These are phyloP conservation scores for Erinaceus europaeus DNA, from an alignment of 2,113 vertebrate genomes.

Conservation along the genomic window DNA sequence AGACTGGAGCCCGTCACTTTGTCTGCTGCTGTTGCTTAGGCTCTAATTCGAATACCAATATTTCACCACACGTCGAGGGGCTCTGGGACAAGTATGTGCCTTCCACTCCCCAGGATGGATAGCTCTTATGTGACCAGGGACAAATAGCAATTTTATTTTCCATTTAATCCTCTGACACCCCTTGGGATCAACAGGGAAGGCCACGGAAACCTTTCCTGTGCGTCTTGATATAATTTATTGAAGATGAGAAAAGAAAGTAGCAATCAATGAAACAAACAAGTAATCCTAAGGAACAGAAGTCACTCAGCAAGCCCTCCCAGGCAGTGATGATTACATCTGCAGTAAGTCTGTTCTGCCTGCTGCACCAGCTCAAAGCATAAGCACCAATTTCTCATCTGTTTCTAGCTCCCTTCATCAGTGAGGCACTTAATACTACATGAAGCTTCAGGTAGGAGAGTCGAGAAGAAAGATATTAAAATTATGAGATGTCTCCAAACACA, in stretches of 20 bases:
- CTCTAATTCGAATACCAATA: slow-evolving; percentile 89
- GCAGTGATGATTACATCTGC: slow-evolving; percentile 58
- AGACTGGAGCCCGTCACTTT: slow-evolving; percentile 82
- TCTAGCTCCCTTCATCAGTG: too few relatives aligned
- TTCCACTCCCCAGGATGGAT: slow-evolving; percentile 71
- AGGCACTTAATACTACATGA: too few relatives aligned
- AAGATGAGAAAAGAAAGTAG: slow-evolving; percentile 55
- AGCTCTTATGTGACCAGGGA: slow-evolving; percentile 76
- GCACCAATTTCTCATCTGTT: slow-evolving; percentile 7
- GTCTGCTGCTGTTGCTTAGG: slow-evolving; percentile 88
- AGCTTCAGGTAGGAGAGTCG: too few relatives aligned
- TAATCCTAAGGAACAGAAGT: slow-evolving; percentile 11
- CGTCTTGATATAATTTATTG: slow-evolving; percentile 71
- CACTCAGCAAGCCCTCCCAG: slow-evolving; percentile 34
- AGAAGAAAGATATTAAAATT: too few relatives aligned
- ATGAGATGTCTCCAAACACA: too few relatives aligned
- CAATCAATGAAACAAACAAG: slow-evolving; percentile 19
- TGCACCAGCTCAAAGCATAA: slow-evolving; percentile 50
- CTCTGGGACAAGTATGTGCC: slow-evolving; percentile 75
- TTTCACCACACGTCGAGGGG: slow-evolving; percentile 83
- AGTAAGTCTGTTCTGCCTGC: slow-evolving; percentile 52
- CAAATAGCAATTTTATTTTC: slow-evolving; percentile 60
- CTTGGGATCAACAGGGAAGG: slow-evolving; percentile 58
- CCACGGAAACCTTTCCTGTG: slow-evolving; percentile 60
- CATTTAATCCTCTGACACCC: slow-evolving; percentile 76